Percentiles rank a stretch among this genome's conserved stretches.
Conservation (phyloP, 2,113 vertebrate genomes). For the Trichechus manatus region DNA sequence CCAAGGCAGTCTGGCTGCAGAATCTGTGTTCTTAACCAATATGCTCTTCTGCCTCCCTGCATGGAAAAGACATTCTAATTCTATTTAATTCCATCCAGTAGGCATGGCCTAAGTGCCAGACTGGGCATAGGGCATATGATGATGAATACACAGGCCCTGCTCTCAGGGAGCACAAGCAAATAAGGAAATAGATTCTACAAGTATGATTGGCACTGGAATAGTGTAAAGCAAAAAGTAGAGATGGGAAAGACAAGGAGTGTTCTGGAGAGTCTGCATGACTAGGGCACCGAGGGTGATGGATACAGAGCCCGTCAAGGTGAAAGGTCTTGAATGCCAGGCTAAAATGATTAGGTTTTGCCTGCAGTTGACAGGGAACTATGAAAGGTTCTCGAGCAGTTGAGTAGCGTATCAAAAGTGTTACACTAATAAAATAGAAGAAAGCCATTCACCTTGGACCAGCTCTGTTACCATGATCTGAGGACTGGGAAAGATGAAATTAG, state of each 20-base stretch:
- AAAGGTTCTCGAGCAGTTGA: background rate
- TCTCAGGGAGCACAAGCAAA: background rate
- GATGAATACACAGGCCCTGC: background rate
- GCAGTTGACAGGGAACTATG: background rate
- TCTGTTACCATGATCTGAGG: background rate
- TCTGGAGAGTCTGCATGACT: background rate
- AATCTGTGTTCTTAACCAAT: background rate
- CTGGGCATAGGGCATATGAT: background rate
- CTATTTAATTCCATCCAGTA: background rate
- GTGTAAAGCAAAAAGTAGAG: background rate
- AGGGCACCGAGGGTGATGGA: background rate
- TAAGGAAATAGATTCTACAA: background rate
- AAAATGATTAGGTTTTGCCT: background rate
- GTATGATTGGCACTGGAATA: background rate
- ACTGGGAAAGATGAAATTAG: background rate
- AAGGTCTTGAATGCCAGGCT: background rate
- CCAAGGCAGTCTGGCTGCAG: background rate
- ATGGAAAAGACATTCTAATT: background rate
- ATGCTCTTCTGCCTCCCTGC: background rate
- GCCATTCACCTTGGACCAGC: background rate
- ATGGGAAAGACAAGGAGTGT: background rate
- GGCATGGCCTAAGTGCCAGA: background rate
- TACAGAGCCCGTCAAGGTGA: background rate
- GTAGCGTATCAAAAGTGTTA: background rate
- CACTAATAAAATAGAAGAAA: conserved; percentile 6